Evolutionary conservation across 2,797 vertebrate genomes (phyloP), one percentile per base, ranked within the genome.

Genomic region (Vultur gryphus): DNA sequence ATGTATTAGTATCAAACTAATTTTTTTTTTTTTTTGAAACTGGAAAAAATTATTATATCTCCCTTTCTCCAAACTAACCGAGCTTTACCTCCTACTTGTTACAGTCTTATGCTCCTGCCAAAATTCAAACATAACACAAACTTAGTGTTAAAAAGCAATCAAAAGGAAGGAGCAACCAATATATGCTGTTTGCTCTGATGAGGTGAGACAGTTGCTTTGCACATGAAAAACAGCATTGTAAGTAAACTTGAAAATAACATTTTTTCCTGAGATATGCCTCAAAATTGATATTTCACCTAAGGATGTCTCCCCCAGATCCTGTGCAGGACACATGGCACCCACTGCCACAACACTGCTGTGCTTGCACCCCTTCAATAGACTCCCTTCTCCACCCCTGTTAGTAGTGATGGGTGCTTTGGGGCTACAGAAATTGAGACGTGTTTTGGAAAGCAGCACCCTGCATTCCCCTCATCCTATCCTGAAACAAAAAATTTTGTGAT

Each of bases 61-160:
- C 31, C 52, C 31, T 33, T 87, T 71, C 69, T 71, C 51, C 54
- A 62, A 15, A 33, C 35, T 39, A 82, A n/a, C 35, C 2, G 4
- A 92, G 81, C 64, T 89, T 80, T 66, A 73, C 49, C 55, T 92
- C 94, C 77, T 88, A 76, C 72, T 92, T 64, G 6, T 80, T 65
- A 41, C n/a, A 71, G 39, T 29, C 41, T 73, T 41, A 13, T 8
- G 44, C 51, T 90, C 48, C 44, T 93, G 59, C 86, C 57, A 88
- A 71, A 82, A 91, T 55, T 70, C 77, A 70, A 64, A 48, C 77
- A 57, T 13, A 66, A 51, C 43, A 57, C 37, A 59, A 66, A 48
- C 15, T 35, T 11, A 18, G 20, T 29, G 25, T 64, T 71, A 65
- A 59, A 69, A 89, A 66, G 12, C 23, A 93, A 82, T 66, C 58